These are phyloP conservation scores for Iphiclides podalirius DNA, from an alignment of 2,888 invertebrate genomes.

Conservation along the genomic window DNA sequence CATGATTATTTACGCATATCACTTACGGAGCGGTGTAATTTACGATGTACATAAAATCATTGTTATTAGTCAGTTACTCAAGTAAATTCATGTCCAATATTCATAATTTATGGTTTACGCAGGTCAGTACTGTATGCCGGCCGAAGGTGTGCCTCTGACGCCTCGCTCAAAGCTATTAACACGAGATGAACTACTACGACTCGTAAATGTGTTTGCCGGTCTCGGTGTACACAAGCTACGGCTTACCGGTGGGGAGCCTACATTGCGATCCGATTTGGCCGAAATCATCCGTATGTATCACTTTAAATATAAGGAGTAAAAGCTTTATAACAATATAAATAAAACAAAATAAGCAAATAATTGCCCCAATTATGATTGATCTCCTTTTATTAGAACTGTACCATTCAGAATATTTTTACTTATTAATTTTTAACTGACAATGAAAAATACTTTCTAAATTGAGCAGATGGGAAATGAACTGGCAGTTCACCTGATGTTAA, in stretches of 20 bases:
- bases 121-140: constrained; percentile 99
- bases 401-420: too few species aligned
- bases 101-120: constrained; percentile 12
- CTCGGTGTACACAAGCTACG: constrained; percentile 96
- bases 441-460: too few species aligned
- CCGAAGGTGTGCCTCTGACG: constrained; percentile 93
- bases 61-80: too few species aligned
- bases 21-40: constrained; percentile 96
- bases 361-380: too few species aligned
- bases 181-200: constrained; percentile 88
- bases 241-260: constrained; percentile 98
- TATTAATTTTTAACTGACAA: too few species aligned
- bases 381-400: too few species aligned
- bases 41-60: constrained; percentile 86
- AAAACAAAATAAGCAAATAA: too few species aligned
- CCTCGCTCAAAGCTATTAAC: constrained; percentile 87
- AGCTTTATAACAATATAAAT: too few species aligned
- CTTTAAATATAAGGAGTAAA: too few species aligned
- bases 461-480: too few species aligned
- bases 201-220: constrained; percentile 91
- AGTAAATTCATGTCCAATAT: not conserved
- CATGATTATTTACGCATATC: constrained; percentile 98
- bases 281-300: constrained; percentile 86
- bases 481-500: too few species aligned
- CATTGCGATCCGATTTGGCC: constrained; percentile 91